Conservation (phyloP, 2,113 vertebrate species). For the Eurystomus gularis region DNA sequence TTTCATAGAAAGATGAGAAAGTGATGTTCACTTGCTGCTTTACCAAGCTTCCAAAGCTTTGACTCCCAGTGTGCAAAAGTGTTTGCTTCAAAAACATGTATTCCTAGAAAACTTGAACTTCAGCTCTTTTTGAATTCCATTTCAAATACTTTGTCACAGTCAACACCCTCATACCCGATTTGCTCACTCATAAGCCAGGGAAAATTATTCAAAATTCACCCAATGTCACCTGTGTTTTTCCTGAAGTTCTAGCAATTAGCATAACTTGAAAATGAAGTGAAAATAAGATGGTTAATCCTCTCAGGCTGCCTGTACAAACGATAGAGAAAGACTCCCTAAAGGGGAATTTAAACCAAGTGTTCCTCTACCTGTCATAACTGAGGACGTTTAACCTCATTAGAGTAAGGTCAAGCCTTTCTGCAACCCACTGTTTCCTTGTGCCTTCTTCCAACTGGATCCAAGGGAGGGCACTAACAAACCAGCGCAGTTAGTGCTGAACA, state of each 20-base stretch:
- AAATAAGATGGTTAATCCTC: background rate
- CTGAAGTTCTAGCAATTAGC: background rate
- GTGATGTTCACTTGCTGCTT: background rate
- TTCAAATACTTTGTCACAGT: background rate
- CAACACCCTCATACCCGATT: background rate
- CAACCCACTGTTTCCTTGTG: background rate
- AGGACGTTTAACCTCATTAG: background rate
- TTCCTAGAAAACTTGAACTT: background rate
- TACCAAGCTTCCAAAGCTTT: background rate
- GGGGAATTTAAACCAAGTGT: background rate
- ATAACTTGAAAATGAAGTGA: background rate
- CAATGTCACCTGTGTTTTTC: background rate
- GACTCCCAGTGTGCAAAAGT: background rate
- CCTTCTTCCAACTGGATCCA: background rate
- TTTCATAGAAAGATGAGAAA: background rate
- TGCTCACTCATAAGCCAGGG: background rate
- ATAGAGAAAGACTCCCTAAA: background rate
- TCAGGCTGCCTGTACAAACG: background rate
- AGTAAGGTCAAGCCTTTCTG: background rate
- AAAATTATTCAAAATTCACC: background rate
- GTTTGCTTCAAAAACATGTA: fast-evolving
- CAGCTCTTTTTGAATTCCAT: background rate
- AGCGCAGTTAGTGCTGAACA: background rate
- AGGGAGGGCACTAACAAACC: background rate
- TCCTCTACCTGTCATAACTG: background rate